Percentiles rank a stretch among this genome's conserved stretches.
Evolutionary conservation across 2,113 vertebrate genomes (phyloP).

Genomic region (Vombatus ursinus): DNA sequence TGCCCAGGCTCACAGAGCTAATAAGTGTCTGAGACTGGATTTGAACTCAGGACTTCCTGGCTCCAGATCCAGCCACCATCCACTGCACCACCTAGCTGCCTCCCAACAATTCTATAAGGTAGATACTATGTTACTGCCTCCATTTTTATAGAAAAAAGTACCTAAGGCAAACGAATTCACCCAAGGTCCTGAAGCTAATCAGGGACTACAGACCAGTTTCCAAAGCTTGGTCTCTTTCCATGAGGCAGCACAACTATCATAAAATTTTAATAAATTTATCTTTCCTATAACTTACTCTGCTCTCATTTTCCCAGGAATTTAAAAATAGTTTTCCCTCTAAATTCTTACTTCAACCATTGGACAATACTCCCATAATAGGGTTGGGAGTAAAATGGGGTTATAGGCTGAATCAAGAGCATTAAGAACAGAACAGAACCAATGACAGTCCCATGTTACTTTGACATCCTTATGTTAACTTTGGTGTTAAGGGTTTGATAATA

Average conservation of each 20-base stretch:
- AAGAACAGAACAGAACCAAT: neutral
- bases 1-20: neutral
- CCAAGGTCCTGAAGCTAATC: slow-evolving; percentile 47
- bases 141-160: slow-evolving; percentile 44
- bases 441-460: slow-evolving; percentile 19
- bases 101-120: neutral
- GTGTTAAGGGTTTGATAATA: slow-evolving; percentile 2
- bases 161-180: slow-evolving; percentile 16
- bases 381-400: slow-evolving; percentile 5
- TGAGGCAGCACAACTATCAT: too few species aligned
- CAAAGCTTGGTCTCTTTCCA: too few species aligned
- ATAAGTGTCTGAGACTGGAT: neutral
- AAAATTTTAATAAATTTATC: too few species aligned
- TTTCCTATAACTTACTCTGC: too few species aligned
- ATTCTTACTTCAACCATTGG: slow-evolving; percentile 36
- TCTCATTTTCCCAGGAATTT: too few species aligned
- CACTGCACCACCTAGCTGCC: neutral
- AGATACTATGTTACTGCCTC: neutral
- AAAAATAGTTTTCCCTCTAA: neutral
- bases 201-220: slow-evolving; percentile 19
- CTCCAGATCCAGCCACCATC: neutral
- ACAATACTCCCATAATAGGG: neutral
- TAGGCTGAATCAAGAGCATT: neutral
- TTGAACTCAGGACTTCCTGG: neutral
- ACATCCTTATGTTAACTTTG: neutral